Percentiles rank a stretch among this genome's conserved stretches.
Conservation (phyloP, 2,113 vertebrate genomes). For the Acanthochromis polyacanthus region DNA sequence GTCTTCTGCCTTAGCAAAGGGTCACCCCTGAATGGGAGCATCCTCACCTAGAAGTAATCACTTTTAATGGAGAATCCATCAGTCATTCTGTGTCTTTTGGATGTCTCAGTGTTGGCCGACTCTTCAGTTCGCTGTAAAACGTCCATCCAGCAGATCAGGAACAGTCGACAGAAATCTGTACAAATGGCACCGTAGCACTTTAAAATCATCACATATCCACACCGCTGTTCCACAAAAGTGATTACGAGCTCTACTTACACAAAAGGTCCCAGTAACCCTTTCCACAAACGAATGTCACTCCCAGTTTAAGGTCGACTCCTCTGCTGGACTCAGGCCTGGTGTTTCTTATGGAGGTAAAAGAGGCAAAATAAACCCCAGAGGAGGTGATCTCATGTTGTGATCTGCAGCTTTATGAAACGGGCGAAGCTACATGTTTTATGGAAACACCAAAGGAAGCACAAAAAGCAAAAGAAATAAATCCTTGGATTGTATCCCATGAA, state of each 20-base stretch:
- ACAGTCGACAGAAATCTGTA: not conserved
- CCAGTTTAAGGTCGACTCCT: not conserved
- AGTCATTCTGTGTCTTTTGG: not conserved
- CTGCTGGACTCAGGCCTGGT: not conserved
- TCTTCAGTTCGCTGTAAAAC: not conserved
- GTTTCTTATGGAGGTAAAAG: too few relatives aligned
- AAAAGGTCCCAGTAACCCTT: too few relatives aligned
- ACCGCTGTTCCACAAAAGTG: not conserved
- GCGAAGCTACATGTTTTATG: too few relatives aligned
- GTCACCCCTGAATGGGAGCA: conserved; percentile 4
- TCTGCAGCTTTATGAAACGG: too few relatives aligned
- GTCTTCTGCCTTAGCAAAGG: not conserved
- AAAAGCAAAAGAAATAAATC: too few relatives aligned
- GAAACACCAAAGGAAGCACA: too few relatives aligned
- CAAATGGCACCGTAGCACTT: not conserved
- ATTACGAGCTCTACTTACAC: not conserved
- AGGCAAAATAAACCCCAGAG: too few relatives aligned
- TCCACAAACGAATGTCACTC: too few relatives aligned
- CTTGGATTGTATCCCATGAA: too few relatives aligned
- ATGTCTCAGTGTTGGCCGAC: not conserved
- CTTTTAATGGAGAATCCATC: not conserved
- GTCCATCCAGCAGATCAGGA: not conserved
- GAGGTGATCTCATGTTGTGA: too few relatives aligned
- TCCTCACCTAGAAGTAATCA: not conserved
- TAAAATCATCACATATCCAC: not conserved